Evolutionary conservation across 1,140 invertebrate genomes (phyloP).

Genomic region (Hormaphis cornu): DNA sequence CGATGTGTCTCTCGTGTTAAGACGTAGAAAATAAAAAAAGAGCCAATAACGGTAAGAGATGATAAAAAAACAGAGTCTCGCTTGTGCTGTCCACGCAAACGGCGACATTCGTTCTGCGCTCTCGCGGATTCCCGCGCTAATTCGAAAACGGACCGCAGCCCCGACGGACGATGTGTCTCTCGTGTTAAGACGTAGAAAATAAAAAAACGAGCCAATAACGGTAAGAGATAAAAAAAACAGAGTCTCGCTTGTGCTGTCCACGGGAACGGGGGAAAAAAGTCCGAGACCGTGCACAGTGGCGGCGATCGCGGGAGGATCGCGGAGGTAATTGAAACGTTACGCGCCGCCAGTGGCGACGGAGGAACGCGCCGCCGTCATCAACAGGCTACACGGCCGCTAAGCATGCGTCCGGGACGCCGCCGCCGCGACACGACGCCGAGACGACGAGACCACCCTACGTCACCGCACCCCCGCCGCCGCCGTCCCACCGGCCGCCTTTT

Average conservation of each 20-base stretch:
- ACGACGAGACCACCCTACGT: too few species aligned
- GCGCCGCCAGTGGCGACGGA: neutral
- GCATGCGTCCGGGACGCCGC: constrained; percentile 23
- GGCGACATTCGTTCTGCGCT: too few species aligned
- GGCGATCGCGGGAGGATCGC: neutral
- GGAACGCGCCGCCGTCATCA: constrained; percentile 25
- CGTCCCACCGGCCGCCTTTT: neutral
- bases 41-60: too few species aligned
- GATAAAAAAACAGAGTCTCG: neutral
- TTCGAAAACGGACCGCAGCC: too few species aligned
- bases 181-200: too few species aligned
- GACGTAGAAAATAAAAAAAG: too few species aligned
- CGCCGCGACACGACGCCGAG: neutral
- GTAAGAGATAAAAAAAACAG: neutral
- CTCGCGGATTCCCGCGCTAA: too few species aligned
- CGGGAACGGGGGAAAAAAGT: neutral
- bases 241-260: neutral
- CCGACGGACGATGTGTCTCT: too few species aligned
- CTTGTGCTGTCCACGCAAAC: too few species aligned
- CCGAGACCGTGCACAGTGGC: neutral
- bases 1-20: too few species aligned
- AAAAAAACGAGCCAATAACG: too few species aligned
- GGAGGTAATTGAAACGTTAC: constrained; percentile 31
- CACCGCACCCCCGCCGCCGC: too few species aligned
- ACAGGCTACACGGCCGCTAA: constrained; percentile 28